These are phyloP conservation scores for Babylonia areolata DNA, from an alignment of 1,140 invertebrate genomes.

Conservation along the genomic window DNA sequence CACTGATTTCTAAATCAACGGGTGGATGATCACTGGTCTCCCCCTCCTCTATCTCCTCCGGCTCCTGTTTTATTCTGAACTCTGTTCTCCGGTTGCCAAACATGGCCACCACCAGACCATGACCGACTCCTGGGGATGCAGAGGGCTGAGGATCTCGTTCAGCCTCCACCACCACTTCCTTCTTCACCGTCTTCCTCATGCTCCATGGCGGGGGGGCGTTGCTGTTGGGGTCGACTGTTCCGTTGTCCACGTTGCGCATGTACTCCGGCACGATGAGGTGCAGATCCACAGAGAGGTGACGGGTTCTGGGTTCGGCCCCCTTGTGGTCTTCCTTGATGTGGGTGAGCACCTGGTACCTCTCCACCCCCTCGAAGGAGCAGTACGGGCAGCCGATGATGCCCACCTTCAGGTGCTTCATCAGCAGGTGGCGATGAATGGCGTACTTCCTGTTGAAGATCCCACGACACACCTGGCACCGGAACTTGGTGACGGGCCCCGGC, in stretches of 20 bases:
- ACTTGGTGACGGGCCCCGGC: constrained; percentile 6
- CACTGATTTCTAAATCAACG: background rate
- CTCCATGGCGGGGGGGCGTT: constrained; percentile 11
- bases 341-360: constrained; percentile 49
- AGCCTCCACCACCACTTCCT: constrained; percentile 26
- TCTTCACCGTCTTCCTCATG: constrained; percentile 22
- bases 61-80: constrained; percentile 24
- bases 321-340: constrained; percentile 54
- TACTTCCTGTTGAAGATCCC: constrained; percentile 51
- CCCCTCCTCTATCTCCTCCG: constrained; percentile 10
- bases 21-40: background rate
- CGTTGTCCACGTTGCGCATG: constrained; percentile 39
- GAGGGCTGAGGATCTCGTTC: background rate
- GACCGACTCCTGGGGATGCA: background rate
- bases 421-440: constrained; percentile 50
- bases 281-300: constrained; percentile 38
- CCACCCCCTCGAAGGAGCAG: constrained; percentile 49
- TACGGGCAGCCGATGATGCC: constrained; percentile 50
- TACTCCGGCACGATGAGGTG: constrained; percentile 40
- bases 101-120: constrained; percentile 30
- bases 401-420: constrained; percentile 53
- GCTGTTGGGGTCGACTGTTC: background rate
- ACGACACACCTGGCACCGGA: constrained; percentile 47
- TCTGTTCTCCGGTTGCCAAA: background rate
- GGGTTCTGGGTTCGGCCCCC: constrained; percentile 31